phyloP scores from a whole-genome alignment of 2,113 vertebrate genomes.

The Scytalopus superciliaris region DNA sequence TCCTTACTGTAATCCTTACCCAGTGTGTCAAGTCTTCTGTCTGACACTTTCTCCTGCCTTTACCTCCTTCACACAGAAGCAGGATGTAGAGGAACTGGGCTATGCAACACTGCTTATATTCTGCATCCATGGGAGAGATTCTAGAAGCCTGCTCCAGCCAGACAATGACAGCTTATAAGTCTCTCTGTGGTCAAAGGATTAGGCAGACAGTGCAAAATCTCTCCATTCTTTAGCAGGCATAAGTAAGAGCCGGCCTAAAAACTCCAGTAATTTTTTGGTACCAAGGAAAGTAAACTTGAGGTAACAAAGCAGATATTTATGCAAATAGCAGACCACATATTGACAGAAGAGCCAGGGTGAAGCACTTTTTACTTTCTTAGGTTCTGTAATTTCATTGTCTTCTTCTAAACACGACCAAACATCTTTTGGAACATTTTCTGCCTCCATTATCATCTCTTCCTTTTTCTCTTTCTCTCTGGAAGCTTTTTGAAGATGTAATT shows the following conservation, averaged over 20 bases:
- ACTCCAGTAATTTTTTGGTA: neutral
- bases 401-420: neutral
- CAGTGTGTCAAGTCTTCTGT: neutral
- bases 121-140: neutral
- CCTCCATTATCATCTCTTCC: neutral
- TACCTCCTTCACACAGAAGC: neutral
- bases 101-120: neutral
- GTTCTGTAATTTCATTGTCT: neutral
- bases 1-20: neutral
- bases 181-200: neutral
- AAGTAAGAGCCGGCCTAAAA: neutral
- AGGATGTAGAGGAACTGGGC: neutral
- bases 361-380: constrained; percentile 37
- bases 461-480: neutral
- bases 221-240: neutral
- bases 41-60: neutral
- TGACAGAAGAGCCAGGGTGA: neutral
- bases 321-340: neutral
- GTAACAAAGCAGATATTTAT: neutral
- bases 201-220: neutral
- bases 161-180: neutral
- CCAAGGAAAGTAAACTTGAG: neutral
- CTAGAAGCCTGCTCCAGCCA: neutral
- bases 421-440: neutral
- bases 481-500: neutral